Evolutionary conservation across 2,888 invertebrate genomes (phyloP).

Genomic region (Dugesia japonica): DNA sequence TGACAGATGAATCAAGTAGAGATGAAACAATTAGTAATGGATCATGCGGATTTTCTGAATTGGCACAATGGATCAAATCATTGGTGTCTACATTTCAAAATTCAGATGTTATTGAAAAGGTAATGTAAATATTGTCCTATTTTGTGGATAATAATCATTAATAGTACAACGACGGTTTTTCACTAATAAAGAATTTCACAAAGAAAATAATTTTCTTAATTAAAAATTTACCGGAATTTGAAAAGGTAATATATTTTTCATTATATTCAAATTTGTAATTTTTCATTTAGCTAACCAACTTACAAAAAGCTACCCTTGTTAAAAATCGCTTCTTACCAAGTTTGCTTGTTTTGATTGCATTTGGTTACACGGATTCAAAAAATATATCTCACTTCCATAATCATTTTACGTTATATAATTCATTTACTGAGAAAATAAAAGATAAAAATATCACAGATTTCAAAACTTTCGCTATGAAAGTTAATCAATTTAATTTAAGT

Average conservation of each 20-base stretch:
- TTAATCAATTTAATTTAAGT: not conserved
- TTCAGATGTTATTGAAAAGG: not conserved
- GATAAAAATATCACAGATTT: not conserved
- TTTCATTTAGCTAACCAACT: not conserved
- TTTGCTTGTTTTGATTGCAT: not conserved
- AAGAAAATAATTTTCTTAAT: not conserved
- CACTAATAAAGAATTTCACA: not conserved
- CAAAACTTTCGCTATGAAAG: not conserved
- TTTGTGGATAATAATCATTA: too few relatives aligned
- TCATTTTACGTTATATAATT: not conserved
- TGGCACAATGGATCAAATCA: not conserved
- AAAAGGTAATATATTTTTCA: not conserved
- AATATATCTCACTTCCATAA: not conserved
- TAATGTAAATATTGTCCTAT: too few relatives aligned
- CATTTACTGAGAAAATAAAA: not conserved
- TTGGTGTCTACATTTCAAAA: not conserved
- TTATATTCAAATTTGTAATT: not conserved
- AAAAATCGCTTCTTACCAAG: not conserved
- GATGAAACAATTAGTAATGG: not conserved
- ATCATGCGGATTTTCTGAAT: not conserved
- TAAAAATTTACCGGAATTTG: not conserved
- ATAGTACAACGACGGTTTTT: too few relatives aligned
- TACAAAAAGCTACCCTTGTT: not conserved
- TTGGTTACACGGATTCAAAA: not conserved
- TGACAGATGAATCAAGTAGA: not conserved